Base-by-base conservation (phyloP, 2,888 invertebrate genomes). In the Tachina lurida region DNA sequence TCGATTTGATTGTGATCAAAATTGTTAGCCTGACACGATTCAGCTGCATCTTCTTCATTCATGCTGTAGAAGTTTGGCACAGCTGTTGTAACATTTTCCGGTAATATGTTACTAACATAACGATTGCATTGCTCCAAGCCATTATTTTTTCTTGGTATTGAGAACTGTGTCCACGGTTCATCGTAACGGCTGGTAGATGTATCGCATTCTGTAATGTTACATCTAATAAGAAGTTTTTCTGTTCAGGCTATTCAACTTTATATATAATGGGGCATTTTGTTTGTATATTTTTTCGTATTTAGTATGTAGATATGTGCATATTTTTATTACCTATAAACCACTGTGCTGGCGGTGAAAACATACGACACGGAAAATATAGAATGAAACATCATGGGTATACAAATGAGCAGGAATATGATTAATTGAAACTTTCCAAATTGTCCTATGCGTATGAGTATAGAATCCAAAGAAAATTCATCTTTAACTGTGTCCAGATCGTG, bases 391-490 rank as follows among this genome's bases (percentile, higher is more conserved):
- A 95, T 93, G 1, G 95, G 95, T 45, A 96, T 84, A 79, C 95
- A 93, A 62, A 96, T 94, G 81, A 96, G 91, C 52, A 93, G 76
- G 84, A 95, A 94, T 85, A 95, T 94, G 43, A 93, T 90, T 31
- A 94, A 89, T 92, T 96, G 96, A 91, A 95, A 96, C 87, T 93
- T 93, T n/a, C 95, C 95, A 87, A 95, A 95, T 90, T 95, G 94
- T 0, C 95, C 95, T 87, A 95, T 90, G 12, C 89, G 89, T 71
- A 88, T 87, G n/a, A 92, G 88, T 56, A 92, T 92, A 47, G 88
- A 88, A 85, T 92, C 92, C 31, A 92, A 87, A 8, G 89, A 90
- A 17, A 89, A 87, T 15, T 91, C 90, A 73, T 86, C 79, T 17
- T 73, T 56, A 56, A 54, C 71, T n/a, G 1, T 76, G 9, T 49